Percentiles rank a stretch among this genome's conserved stretches.
Conservation (phyloP, 2,888 invertebrate genomes). For the Heliconius sara region DNA sequence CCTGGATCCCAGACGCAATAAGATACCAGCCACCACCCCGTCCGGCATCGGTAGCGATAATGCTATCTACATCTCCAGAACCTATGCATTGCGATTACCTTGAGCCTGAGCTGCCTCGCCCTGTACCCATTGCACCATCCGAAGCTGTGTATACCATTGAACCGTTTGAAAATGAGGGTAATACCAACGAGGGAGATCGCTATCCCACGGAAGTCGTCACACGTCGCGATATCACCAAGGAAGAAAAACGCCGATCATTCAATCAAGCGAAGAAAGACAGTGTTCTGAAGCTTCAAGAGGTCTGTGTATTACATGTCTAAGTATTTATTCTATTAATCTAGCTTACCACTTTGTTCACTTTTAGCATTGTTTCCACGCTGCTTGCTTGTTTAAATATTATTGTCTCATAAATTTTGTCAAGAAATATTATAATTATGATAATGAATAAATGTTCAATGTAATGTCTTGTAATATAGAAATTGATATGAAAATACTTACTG, state of each 20-base stretch:
- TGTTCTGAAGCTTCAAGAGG: neutral
- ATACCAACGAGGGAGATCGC: neutral
- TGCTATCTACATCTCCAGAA: neutral
- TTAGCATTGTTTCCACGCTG: neutral
- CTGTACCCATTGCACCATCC: neutral
- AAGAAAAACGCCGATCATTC: neutral
- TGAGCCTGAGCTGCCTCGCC: neutral
- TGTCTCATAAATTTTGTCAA: neutral
- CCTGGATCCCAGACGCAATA: neutral
- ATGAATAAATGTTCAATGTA: neutral
- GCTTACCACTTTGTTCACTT: neutral
- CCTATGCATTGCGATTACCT: neutral
- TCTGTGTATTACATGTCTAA: slow-evolving; percentile 19
- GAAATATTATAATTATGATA: neutral
- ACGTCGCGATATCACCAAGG: neutral
- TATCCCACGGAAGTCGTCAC: neutral
- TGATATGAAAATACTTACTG: neutral
- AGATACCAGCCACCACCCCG: slow-evolving; percentile 14
- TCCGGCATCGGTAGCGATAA: neutral
- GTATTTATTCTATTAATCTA: slow-evolving; percentile 2
- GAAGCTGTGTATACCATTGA: neutral
- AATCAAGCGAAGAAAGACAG: neutral
- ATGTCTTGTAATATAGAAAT: neutral
- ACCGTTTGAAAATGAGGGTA: no score
- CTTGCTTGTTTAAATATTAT: neutral